Evolutionary conservation across 1,140 invertebrate species (phyloP).

Genomic region (Drosophila ambigua): DNA sequence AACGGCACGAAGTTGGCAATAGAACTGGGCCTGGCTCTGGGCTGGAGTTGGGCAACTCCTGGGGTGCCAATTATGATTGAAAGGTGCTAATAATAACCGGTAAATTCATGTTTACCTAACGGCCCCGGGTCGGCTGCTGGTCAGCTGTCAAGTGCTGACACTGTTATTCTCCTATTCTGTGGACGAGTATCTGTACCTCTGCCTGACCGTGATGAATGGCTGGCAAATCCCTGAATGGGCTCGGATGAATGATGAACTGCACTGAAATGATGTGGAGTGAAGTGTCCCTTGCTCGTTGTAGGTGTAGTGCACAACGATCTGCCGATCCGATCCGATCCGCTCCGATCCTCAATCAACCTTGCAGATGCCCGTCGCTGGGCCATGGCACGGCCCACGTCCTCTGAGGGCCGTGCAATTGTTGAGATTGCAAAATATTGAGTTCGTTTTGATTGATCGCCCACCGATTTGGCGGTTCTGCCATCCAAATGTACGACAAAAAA

Average conservation of each 20-base stretch:
- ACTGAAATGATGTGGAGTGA: constrained; percentile 21
- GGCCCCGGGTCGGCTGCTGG: constrained; percentile 43
- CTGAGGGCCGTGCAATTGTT: constrained; percentile 58
- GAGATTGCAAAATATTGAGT: constrained; percentile 52
- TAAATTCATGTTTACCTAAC: constrained; percentile 82
- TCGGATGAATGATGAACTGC: constrained; percentile 64
- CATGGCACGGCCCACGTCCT: constrained; percentile 21
- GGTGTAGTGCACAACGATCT: constrained; percentile 55
- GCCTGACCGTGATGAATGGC: constrained; percentile 59
- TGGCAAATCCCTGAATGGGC: constrained; percentile 43
- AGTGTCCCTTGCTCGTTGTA: constrained; percentile 36
- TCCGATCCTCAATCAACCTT: constrained; percentile 22
- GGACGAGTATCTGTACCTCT: neutral
- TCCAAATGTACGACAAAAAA: constrained; percentile 29
- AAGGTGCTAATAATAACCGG: constrained; percentile 82
- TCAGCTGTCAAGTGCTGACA: constrained; percentile 73
- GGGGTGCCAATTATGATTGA: constrained; percentile 77
- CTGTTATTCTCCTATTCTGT: constrained; percentile 10
- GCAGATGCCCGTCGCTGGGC: constrained; percentile 6
- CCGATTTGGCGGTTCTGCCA: constrained; percentile 7
- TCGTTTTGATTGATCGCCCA: constrained; percentile 58
- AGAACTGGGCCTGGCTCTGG: constrained; percentile 9
- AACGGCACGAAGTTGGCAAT: constrained; percentile 56
- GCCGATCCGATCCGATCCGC: too few species aligned
- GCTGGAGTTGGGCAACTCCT: constrained; percentile 50